phyloP scores from a whole-genome alignment of 2,797 vertebrate genomes.

The Mormyrops boulengeri region DNA sequence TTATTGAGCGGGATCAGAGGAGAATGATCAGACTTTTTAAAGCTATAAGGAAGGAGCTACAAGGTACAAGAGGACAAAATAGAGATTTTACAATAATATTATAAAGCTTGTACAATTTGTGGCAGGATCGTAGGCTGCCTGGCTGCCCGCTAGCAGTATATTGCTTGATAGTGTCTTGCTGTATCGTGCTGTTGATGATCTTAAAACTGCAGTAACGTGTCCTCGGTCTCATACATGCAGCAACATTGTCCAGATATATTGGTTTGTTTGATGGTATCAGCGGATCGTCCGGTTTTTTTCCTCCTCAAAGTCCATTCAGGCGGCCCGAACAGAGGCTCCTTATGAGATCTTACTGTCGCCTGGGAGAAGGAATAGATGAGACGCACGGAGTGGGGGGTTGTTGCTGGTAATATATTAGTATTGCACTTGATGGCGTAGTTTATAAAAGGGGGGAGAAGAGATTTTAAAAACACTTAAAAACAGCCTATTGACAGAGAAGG shows the following conservation, averaged over 20 bases:
- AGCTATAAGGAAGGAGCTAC: constrained; percentile 4
- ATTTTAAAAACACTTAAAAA: neutral
- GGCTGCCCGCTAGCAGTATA: constrained; percentile 29
- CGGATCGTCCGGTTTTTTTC: constrained; percentile 29
- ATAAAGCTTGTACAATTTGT: constrained; percentile 21
- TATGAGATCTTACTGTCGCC: constrained; percentile 32
- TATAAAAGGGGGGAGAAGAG: constrained; percentile 14
- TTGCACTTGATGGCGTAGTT: constrained; percentile 37
- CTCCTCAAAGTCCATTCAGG: constrained; percentile 29
- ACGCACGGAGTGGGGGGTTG: constrained; percentile 27
- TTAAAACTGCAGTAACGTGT: constrained; percentile 32
- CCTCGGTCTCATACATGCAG: constrained; percentile 31
- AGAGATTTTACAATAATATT: constrained; percentile 28
- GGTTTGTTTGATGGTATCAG: constrained; percentile 31
- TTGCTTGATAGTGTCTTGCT: constrained; percentile 30
- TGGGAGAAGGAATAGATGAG: constrained; percentile 34
- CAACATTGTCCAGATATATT: constrained; percentile 35
- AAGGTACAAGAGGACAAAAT: constrained; percentile 31
- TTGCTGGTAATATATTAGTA: constrained; percentile 24
- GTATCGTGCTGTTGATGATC: constrained; percentile 31
- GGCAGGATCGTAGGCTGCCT: constrained; percentile 24
- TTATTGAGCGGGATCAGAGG: neutral
- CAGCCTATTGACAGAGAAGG: neutral
- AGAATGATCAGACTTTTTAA: neutral
- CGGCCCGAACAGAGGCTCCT: constrained; percentile 25